Percentiles rank a stretch among this genome's conserved stretches.
Conservation (phyloP, 1,140 invertebrate species). For the Dreissena polymorpha region DNA sequence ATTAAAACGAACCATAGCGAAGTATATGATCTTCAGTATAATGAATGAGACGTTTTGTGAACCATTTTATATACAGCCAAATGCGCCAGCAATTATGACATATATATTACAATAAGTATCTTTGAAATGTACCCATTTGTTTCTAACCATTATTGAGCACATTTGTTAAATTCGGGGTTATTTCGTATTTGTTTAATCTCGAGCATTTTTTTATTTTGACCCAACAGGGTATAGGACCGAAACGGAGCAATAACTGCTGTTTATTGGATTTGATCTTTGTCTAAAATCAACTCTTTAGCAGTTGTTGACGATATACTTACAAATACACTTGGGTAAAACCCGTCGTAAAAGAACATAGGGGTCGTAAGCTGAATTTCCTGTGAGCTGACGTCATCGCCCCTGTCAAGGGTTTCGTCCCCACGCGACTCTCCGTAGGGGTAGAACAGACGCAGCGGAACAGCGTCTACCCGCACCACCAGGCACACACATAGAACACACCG, state of each 20-base stretch:
- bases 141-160: not conserved
- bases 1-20: too few species aligned
- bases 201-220: not conserved
- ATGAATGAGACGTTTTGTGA: too few species aligned
- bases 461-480: not conserved
- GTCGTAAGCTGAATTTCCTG: conserved; percentile 29
- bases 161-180: not conserved
- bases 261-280: not conserved
- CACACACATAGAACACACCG: too few species aligned
- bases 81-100: too few species aligned
- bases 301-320: conserved; percentile 35
- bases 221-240: not conserved
- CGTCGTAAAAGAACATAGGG: conserved; percentile 44
- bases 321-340: conserved; percentile 37
- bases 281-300: not conserved
- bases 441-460: conserved; percentile 31
- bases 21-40: too few species aligned
- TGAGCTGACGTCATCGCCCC: conserved; percentile 31
- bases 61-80: too few species aligned
- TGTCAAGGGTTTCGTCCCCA: not conserved
- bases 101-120: too few species aligned
- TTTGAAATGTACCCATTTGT: too few species aligned
- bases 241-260: not conserved
- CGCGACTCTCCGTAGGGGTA: conserved; percentile 32
- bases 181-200: not conserved